These are phyloP conservation scores for Heterotilapia buettikoferi DNA, from an alignment of 2,113 vertebrate species.

Conservation along the genomic window DNA sequence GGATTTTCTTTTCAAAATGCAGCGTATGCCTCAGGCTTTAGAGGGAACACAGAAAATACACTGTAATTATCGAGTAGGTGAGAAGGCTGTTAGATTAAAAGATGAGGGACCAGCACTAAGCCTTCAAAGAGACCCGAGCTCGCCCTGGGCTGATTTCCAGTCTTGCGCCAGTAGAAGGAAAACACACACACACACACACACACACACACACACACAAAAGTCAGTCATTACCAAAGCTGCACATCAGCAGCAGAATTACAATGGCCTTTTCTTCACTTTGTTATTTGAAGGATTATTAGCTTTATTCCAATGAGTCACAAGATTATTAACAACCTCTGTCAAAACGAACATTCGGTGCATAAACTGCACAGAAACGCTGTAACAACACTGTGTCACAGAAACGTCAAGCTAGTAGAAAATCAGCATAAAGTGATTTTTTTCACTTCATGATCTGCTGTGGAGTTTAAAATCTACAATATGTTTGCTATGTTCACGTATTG, in stretches of 20 bases:
- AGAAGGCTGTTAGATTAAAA: constrained; percentile 45
- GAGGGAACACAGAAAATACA: constrained; percentile 29
- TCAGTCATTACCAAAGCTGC: constrained; percentile 22
- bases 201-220: not conserved
- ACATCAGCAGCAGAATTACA: constrained; percentile 28
- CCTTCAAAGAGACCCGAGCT: constrained; percentile 41
- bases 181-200: not conserved
- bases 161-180: constrained; percentile 4
- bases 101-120: constrained; percentile 27
- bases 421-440: not conserved
- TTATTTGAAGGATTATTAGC: not conserved
- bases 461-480: not conserved
- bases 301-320: not conserved
- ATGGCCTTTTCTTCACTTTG: not conserved
- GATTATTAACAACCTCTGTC: not conserved
- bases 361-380: rapidly evolving
- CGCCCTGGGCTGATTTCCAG: constrained; percentile 39
- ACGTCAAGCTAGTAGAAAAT: not conserved
- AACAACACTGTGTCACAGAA: not conserved
- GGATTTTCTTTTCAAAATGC: constrained; percentile 27
- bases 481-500: not conserved
- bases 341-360: not conserved
- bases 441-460: not conserved
- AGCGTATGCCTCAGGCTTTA: constrained; percentile 6
- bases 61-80: constrained; percentile 37